phyloP scores from a whole-genome alignment of 1,140 invertebrate genomes.

The Musca vetustissima region DNA sequence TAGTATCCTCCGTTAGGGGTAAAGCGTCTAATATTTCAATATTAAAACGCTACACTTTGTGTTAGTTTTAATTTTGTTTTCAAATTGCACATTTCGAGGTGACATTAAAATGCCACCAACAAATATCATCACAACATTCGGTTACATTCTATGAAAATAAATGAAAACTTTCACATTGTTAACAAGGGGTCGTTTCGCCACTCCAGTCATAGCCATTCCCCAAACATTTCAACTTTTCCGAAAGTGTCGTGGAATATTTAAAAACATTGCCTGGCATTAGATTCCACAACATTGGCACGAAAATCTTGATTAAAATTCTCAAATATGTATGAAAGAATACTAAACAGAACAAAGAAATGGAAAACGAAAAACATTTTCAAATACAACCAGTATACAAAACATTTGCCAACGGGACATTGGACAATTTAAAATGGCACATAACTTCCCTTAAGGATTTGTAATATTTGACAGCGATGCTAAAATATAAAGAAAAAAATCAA shows the following conservation, averaged over 20 bases:
- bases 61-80: constrained; percentile 40
- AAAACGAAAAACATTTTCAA: background rate
- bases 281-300: constrained; percentile 23
- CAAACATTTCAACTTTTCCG: too few species aligned
- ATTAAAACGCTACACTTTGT: background rate
- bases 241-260: too few species aligned
- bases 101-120: constrained; percentile 51
- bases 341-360: too few species aligned
- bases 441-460: constrained; percentile 10
- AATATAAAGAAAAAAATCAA: background rate
- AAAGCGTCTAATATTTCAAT: too few species aligned
- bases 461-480: background rate
- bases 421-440: constrained; percentile 3
- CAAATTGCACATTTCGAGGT: constrained; percentile 45
- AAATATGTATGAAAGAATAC: constrained; percentile 55
- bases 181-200: too few species aligned
- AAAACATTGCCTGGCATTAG: background rate
- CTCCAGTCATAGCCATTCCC: too few species aligned
- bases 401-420: background rate
- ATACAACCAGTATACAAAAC: constrained; percentile 9
- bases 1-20: too few species aligned
- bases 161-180: background rate
- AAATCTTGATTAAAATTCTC: constrained; percentile 52
- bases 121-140: constrained; percentile 52
- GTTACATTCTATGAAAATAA: constrained; percentile 32